Conservation (phyloP, 1,140 invertebrate genomes). For the Manduca sexta region DNA sequence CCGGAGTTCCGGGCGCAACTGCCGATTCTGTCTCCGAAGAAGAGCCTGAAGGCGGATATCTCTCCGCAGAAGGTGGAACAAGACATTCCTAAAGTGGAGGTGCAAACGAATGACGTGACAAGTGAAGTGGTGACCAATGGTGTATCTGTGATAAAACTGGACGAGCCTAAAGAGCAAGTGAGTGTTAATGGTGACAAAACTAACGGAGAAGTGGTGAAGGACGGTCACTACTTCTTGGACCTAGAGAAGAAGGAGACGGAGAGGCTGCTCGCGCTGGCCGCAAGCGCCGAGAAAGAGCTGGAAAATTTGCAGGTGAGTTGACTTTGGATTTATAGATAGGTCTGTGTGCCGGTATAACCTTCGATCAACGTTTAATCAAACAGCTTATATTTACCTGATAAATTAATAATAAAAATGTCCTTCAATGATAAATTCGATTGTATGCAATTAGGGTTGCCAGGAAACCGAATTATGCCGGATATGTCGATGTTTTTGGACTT, state of each 20-base stretch:
- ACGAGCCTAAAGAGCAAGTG: conserved; percentile 34
- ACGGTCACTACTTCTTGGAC: conserved; percentile 85
- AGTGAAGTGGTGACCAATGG: conserved; percentile 50
- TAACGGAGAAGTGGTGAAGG: conserved; percentile 57
- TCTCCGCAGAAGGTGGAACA: conserved; percentile 45
- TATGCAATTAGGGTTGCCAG: no score
- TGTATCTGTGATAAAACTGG: conserved; percentile 65
- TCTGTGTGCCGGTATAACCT: no score
- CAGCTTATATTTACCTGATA: no score
- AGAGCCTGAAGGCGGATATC: conserved; percentile 48
- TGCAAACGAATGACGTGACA: conserved; percentile 41
- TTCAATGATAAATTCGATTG: no score
- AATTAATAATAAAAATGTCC: no score
- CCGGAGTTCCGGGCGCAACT: conserved; percentile 90
- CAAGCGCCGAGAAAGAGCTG: conserved; percentile 79
- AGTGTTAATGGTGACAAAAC: conserved; percentile 30
- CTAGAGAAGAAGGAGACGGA: conserved; percentile 82
- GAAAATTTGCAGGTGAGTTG: conserved; percentile 65
- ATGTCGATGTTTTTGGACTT: no score
- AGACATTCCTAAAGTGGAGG: conserved; percentile 43
- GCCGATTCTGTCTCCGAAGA: conserved; percentile 79
- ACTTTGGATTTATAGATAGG: no score
- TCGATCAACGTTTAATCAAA: no score
- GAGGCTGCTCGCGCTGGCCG: conserved; percentile 79
- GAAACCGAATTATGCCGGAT: no score